Evolutionary conservation across 2,113 vertebrate species (phyloP), one percentile per base, ranked within the genome.

Genomic region (Drymodes brunneopygia): DNA sequence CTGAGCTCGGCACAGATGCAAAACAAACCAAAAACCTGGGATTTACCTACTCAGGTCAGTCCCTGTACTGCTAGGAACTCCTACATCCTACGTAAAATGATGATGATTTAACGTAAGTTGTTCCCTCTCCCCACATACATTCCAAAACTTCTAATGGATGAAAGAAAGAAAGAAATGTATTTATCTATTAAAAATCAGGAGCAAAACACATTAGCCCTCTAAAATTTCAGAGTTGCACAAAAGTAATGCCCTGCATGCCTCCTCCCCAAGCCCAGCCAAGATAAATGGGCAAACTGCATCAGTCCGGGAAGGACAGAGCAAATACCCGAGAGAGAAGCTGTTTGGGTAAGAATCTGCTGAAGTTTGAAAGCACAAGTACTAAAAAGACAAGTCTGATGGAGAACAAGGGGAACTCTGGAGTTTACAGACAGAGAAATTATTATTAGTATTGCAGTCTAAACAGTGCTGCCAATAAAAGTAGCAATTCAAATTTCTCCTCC

Each of bases 1-100:
- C 0, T 0, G 9, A 1, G 1, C 27, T 11, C 62, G 62, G 62
- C 70, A 45, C n/a, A 36, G 10, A 35, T 0, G 7, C 4, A 19
- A 3, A 16, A 50, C 71, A 8, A 48, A 42, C 25, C 35, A 36
- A 40, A 23, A 47, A 7, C 0, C 50, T 10, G 35, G 0, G 6
- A 14, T 23, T 42, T 45, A 6, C 28, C 38, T 64, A 15, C 36
- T 60, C n/a, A 20, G 22, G 12, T 36, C 7, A 48, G 28, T 4
- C 42, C 10, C 9, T 5, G 33, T 2, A 9, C 17, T 44, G 35
- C 7, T 7, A 66, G 19, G 3, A 82, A 77, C 12, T 36, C 22
- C 7, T 25, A 17, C 15, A 48, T 8, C 53, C 38, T 56, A 29
- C 12, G 6, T 17, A 44, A 2, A 29, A 36, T 22, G 10, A 48